Base-by-base conservation (phyloP, 2,797 vertebrate species). In the Potorous gilbertii region DNA sequence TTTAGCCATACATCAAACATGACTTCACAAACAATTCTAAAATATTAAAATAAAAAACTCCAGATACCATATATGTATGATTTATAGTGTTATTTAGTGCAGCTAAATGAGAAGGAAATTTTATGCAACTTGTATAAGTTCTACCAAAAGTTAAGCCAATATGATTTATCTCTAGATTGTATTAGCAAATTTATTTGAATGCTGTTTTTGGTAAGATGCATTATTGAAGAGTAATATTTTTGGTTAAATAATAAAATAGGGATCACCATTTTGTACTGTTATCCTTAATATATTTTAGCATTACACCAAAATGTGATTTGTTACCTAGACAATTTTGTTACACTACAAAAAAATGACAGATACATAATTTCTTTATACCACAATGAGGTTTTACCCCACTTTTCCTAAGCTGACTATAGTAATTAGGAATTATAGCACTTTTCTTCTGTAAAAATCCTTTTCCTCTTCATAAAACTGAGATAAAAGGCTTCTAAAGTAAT, bases 271-370 rank as follows among this genome's bases (percentile, higher is more conserved):
- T 97, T 40, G 93, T 95, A 93, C 54, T 95, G 95, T 55, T 90
- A 96, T 81, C 24, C 54, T 93, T 91, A 87, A 94, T 92, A 46
- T 93, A 91, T 93, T 57, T 12, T 55, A 54, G n/a, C 54, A 50
- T 91, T 5, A 52, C 29, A 55, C 0, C 34, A 59, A 90, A 89
- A 56, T 92, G 34, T 21, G n/a, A 50, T 16, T 93, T 24, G 92
- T 89, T 57, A 94, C 56, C 91, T 93, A 94, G 91, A 59, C 95
- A 92, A 28, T 92, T 92, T 81, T 74, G n/a, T 91, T 96, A 57
- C 46, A 87, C 94, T 97, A 98, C 91, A 97, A 98, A 98, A 97
- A 95, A 74, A 21, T 94, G 96, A 97, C 94, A 94, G 54, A 97
- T 56, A 96, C 97, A 96, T 95, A 97, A 94, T 52, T 95, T 55